phyloP scores from a whole-genome alignment of 2,888 invertebrate genomes.

The Lasiommata megera region DNA sequence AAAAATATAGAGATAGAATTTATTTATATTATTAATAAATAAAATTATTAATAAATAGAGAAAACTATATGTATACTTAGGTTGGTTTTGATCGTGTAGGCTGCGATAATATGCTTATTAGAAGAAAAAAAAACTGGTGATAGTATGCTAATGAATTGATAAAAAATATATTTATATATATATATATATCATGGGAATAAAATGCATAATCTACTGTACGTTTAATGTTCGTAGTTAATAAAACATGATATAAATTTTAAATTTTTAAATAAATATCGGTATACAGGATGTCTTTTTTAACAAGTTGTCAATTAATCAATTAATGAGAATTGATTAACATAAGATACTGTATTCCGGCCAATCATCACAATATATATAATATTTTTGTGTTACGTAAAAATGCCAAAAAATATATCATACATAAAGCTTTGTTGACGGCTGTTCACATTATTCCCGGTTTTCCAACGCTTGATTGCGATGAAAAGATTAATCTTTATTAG shows the following conservation, averaged over 20 bases:
- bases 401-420: conserved; percentile 67
- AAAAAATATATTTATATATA: neutral
- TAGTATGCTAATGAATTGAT: conserved; percentile 40
- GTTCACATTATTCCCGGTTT: neutral
- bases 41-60: conserved; percentile 39
- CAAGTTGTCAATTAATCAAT: conserved; percentile 37
- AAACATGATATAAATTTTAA: neutral
- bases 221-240: conserved; percentile 25
- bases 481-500: too few relatives aligned
- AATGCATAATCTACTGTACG: conserved; percentile 66
- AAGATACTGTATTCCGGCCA: conserved; percentile 34
- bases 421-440: conserved; percentile 38
- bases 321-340: conserved; percentile 28
- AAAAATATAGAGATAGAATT: conserved; percentile 64
- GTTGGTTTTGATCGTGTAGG: conserved; percentile 53
- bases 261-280: conserved; percentile 24
- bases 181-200: conserved; percentile 56
- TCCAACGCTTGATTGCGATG: too few relatives aligned
- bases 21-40: conserved; percentile 63
- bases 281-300: conserved; percentile 34
- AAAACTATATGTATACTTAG: conserved; percentile 60
- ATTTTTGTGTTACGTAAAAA: conserved; percentile 40
- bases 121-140: conserved; percentile 51
- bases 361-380: conserved; percentile 49
- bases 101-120: conserved; percentile 68